Evolutionary conservation across 2,888 invertebrate species (phyloP), one percentile per base, ranked within the genome.

Genomic region (Agrotis exclamationis): DNA sequence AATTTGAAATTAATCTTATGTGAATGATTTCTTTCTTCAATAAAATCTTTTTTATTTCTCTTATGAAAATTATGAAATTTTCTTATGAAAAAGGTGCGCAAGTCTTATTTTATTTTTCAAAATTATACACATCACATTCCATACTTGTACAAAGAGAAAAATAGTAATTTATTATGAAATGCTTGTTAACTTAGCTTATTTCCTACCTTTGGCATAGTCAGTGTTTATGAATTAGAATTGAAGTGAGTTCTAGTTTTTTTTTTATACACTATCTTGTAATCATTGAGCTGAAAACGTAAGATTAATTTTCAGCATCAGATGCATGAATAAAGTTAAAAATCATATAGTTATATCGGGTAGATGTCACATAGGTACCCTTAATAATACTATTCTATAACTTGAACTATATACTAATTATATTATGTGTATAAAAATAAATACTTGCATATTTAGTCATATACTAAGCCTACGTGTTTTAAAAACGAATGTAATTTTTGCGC

Each of bases 81-180:
- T 89, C 90, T 91, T 91, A 90, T 90, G 89, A 92, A 92, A 90
- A 91, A 85, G 91, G 91, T 94, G 93, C 92, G 87, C 87, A 86
- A 62, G 63, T 14, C 62, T 75, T 54, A 22, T 80, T 86, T 89
- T 86, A 77, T 85, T 86, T 86, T 87, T 89, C 87, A 82, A 87
- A 90, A 91, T 89, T 88, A 74, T 87, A 89, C 87, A 90, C 92
- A 93, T 94, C 94, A 95, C 95, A 95, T 95, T 95, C 95, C 95
- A 95, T 92, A 83, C 84, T 57, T 94, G 93, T 95, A 94, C 92
- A 94, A 94, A 93, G 82, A 73, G 72, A 72, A 79, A 70, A 64
- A 70, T 73, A 82, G 85, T 86, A 84, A 82, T 85, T 85, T 88
- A 84, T 86, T 80, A 74, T 85, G 74, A 84, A 75, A 76, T 76